A percentile compares a stretch with the other conserved stretches of the same genome.
These are phyloP conservation scores for Nycticorax nycticorax DNA, from an alignment of 2,113 vertebrate species.

Conservation along the genomic window DNA sequence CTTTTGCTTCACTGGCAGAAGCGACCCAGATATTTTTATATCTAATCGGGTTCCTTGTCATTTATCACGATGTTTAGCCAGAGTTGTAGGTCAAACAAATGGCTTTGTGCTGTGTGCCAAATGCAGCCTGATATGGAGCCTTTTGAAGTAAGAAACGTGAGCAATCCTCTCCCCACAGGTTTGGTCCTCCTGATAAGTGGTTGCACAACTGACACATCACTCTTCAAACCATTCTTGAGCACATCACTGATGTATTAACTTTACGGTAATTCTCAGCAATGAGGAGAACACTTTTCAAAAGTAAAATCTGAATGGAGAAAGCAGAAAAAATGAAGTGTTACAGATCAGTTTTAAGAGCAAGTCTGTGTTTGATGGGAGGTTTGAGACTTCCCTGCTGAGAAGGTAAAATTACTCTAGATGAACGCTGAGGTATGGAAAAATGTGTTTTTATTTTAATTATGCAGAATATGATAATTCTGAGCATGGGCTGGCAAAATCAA, in stretches of 20 bases:
- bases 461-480: not conserved
- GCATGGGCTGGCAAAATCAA: not conserved
- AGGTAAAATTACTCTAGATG: not conserved
- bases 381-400: not conserved
- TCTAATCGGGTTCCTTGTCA: not conserved
- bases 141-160: not conserved
- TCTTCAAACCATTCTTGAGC: not conserved
- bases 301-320: not conserved
- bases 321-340: not conserved
- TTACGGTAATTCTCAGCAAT: not conserved
- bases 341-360: not conserved
- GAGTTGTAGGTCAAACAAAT: not conserved
- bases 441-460: not conserved
- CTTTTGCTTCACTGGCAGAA: not conserved
- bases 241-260: not conserved
- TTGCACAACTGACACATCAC: not conserved
- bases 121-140: not conserved
- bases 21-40: not conserved
- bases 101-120: not conserved
- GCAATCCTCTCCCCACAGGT: not conserved
- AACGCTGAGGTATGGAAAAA: not conserved
- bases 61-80: not conserved
- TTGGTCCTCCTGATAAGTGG: not conserved
- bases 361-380: not conserved
- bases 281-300: not conserved